Evolutionary conservation across 2,888 invertebrate genomes (phyloP).

Genomic region (Brenthis ino): DNA sequence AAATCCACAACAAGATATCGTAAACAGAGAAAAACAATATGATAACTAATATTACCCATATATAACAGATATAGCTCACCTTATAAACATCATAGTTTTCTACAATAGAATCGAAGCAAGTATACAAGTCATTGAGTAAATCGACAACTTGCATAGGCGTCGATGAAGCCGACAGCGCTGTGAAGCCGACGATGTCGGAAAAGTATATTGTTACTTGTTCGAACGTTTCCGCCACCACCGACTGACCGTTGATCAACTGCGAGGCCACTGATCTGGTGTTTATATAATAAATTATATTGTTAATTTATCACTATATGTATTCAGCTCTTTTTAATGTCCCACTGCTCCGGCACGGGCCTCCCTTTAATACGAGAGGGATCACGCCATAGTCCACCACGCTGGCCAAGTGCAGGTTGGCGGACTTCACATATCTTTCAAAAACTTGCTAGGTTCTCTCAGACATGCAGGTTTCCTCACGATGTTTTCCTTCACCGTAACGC

Average conservation of each 20-base stretch:
- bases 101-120: slow-evolving; percentile 97
- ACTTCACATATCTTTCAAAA: too few species aligned
- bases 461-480: too few species aligned
- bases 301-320: not conserved
- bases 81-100: slow-evolving; percentile 98
- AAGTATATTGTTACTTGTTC: slow-evolving; percentile 97
- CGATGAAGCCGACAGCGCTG: slow-evolving; percentile 93
- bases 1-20: too few species aligned
- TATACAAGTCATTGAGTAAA: slow-evolving; percentile 97
- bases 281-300: slow-evolving; percentile 12
- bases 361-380: too few species aligned
- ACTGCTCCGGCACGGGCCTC: too few species aligned
- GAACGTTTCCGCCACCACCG: slow-evolving; percentile 95
- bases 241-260: slow-evolving; percentile 93
- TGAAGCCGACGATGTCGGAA: slow-evolving; percentile 96
- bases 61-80: slow-evolving; percentile 74
- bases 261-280: slow-evolving; percentile 89
- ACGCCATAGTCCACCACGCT: too few species aligned
- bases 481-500: too few species aligned
- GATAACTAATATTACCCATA: not conserved
- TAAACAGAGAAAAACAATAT: too few species aligned
- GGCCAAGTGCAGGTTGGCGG: too few species aligned
- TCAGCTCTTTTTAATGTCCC: too few species aligned
- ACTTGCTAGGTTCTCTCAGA: too few species aligned
- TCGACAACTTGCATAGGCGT: slow-evolving; percentile 96